A percentile compares a stretch with the other conserved stretches of the same genome.
phyloP scores from a whole-genome alignment of 2,888 invertebrate species.

The Andrena bicolor region DNA sequence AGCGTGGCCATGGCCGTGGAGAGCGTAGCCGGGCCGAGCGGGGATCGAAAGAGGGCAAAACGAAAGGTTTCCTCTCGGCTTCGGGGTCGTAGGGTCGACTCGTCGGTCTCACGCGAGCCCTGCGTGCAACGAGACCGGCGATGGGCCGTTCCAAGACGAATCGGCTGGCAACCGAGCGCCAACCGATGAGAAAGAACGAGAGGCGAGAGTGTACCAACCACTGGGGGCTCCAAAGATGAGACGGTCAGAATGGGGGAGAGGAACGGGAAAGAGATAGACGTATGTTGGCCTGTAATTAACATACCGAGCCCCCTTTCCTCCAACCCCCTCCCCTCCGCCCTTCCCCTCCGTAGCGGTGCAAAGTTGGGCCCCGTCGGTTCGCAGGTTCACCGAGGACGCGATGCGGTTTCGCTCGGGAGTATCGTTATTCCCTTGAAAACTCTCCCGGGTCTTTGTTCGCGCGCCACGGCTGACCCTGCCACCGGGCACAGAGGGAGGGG shows the following conservation, averaged over 20 bases:
- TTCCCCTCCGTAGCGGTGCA: slow-evolving; percentile 57
- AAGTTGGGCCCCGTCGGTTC: slow-evolving; percentile 70
- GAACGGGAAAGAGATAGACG: slow-evolving; percentile 67
- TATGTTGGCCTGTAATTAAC: slow-evolving; percentile 84
- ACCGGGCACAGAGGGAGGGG: neutral
- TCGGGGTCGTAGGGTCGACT: slow-evolving; percentile 81
- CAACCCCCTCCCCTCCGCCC: slow-evolving; percentile 55
- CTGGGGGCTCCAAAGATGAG: slow-evolving; percentile 42
- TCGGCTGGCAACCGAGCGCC: slow-evolving; percentile 68
- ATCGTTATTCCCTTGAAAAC: neutral
- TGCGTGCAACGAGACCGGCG: slow-evolving; percentile 74
- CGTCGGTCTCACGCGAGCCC: slow-evolving; percentile 78
- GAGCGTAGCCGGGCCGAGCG: slow-evolving; percentile 40
- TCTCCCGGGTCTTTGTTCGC: slow-evolving; percentile 4
- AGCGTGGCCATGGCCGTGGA: slow-evolving; percentile 41
- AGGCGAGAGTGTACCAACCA: slow-evolving; percentile 36
- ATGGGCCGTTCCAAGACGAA: slow-evolving; percentile 73
- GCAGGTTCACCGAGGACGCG: slow-evolving; percentile 52
- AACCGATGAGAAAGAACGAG: slow-evolving; percentile 64
- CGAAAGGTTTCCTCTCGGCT: slow-evolving; percentile 75
- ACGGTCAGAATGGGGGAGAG: slow-evolving; percentile 36
- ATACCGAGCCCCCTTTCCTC: slow-evolving; percentile 82
- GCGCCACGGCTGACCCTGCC: neutral
- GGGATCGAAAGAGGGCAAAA: slow-evolving; percentile 72
- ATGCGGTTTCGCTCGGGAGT: slow-evolving; percentile 12